These are phyloP conservation scores for Myxocyprinus asiaticus DNA, from an alignment of 2,113 vertebrate species.

Conservation along the genomic window DNA sequence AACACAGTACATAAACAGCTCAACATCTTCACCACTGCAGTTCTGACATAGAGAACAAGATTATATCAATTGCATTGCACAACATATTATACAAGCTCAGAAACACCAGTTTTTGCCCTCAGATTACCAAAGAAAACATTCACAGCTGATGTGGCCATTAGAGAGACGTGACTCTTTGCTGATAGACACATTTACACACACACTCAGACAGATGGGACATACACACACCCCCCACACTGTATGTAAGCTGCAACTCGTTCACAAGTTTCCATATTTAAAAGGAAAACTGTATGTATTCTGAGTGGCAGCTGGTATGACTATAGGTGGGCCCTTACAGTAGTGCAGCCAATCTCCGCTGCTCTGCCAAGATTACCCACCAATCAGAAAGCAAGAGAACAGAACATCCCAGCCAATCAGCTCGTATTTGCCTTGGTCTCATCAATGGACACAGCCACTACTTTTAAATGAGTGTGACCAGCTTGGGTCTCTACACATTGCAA, in stretches of 20 bases:
- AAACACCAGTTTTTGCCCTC: slow-evolving; percentile 54
- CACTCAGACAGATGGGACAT: slow-evolving; percentile 36
- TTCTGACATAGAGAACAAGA: too few relatives aligned
- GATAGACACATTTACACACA: slow-evolving; percentile 60
- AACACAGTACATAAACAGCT: neutral
- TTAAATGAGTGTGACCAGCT: too few relatives aligned
- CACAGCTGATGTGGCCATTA: slow-evolving; percentile 57
- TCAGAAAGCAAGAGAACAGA: slow-evolving; percentile 54
- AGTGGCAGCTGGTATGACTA: slow-evolving; percentile 54
- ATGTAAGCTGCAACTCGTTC: slow-evolving; percentile 60
- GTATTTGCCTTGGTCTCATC: slow-evolving; percentile 67
- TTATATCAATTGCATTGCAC: too few relatives aligned
- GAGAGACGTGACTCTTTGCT: slow-evolving; percentile 50
- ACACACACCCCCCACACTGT: slow-evolving; percentile 4
- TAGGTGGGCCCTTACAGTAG: slow-evolving; percentile 73
- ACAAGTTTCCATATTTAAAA: slow-evolving; percentile 50
- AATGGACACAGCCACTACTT: slow-evolving; percentile 49
- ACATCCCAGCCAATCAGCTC: slow-evolving; percentile 59
- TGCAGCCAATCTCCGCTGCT: slow-evolving; percentile 63
- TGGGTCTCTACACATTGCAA: slow-evolving; percentile 12
- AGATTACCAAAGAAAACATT: slow-evolving; percentile 74
- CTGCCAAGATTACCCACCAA: slow-evolving; percentile 73
- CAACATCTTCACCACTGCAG: neutral
- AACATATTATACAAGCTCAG: neutral
- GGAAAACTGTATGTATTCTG: slow-evolving; percentile 17